A percentile compares a stretch with the other conserved stretches of the same genome.
Conservation (phyloP, 2,113 vertebrate genomes). For the Alligator mississippiensis region DNA sequence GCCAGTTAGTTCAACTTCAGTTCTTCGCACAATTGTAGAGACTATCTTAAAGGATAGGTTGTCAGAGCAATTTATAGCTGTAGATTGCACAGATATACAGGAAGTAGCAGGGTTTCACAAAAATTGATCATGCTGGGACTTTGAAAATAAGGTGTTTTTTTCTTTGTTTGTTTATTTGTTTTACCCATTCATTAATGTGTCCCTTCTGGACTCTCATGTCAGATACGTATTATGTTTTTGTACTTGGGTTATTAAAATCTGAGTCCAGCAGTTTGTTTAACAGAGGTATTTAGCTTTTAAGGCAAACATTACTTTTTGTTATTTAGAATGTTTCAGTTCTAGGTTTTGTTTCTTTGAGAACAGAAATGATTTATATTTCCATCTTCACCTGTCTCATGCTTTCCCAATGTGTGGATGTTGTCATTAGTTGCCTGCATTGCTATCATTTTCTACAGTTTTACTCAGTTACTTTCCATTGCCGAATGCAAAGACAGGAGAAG, state of each 20-base stretch:
- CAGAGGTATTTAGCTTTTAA: neutral
- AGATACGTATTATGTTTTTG: neutral
- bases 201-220: neutral
- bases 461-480: neutral
- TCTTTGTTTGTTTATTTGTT: neutral
- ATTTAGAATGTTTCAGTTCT: neutral
- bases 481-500: neutral
- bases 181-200: neutral
- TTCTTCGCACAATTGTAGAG: neutral
- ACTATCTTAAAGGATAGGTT: neutral
- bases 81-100: neutral
- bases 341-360: neutral
- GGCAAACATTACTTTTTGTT: neutral
- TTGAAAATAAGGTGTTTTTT: neutral
- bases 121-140: neutral
- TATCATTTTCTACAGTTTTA: neutral
- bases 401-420: neutral
- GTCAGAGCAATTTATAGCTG: neutral
- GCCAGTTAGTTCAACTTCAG: neutral
- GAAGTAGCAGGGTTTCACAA: neutral
- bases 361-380: neutral
- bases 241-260: neutral
- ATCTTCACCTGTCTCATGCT: neutral
- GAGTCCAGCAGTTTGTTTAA: neutral
- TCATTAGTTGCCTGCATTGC: fast-evolving